Base-by-base conservation (phyloP, 92 coral and sea anemone genomes). In the Phenganax subtilis region DNA sequence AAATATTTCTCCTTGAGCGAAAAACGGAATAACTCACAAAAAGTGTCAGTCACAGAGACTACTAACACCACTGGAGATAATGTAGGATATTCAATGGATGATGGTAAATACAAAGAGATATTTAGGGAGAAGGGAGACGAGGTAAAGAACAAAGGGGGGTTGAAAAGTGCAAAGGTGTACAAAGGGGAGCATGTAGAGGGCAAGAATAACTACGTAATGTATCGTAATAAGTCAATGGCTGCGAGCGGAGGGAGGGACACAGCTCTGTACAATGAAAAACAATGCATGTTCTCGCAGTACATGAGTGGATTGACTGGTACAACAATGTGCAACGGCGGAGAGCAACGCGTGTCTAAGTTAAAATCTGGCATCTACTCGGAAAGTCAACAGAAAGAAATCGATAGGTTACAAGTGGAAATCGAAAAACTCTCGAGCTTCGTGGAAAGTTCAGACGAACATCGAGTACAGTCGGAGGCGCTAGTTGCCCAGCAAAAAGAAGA, bases 351-450 rank as follows among this genome's bases (percentile, higher is more conserved):
- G 47, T 37, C 47, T 37, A 37, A 37, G 12, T 53, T 68, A 16
- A 68, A 28, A 53, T 30, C 51, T 66, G 72, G 31, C 31, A 76
- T n/a, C 28, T 12, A 66, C 72, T 66, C 73, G 10, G 73, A 57
- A n/a, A 59, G 59, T 27, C 55, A 76, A 17, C 96, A 90, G 77
- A 88, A 91, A 60, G 97, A 94, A 75, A 87, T 87, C 85, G 88
- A 84, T 58, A 89, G 87, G 76, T 76, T 94, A 17, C 92, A 83
- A 72, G 80, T 89, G 54, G 92, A 90, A 80, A 72, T 94, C 30
- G 97, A 89, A 51, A 88, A 82, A 64, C 74, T 86, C 12, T 79
- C 83, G 15, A 62, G 72, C 15, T 79, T 79, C 74, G 62, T 79
- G 12, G 83, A 79, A 29, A 63, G 83, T 54, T 79, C 83, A 60